Evolutionary conservation across 2,113 vertebrate genomes (phyloP).

Genomic region (Ascaphus truei): DNA sequence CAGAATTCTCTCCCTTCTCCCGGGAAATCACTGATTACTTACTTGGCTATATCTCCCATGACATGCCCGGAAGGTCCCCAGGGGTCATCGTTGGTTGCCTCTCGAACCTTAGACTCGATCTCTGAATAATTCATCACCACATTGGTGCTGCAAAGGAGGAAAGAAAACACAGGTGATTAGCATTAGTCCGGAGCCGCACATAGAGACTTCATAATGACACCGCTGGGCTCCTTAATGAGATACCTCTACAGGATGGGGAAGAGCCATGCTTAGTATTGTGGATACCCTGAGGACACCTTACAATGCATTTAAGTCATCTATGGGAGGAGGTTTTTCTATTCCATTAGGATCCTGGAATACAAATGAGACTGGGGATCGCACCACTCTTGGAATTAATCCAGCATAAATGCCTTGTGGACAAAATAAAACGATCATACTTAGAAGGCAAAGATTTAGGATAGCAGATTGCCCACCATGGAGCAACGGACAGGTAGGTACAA

Average conservation of each 20-base stretch:
- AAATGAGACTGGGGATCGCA: constrained; percentile 49
- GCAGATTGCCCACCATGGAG: background rate
- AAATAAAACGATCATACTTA: constrained; percentile 46
- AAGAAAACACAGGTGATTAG: constrained; percentile 67
- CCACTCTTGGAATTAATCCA: constrained; percentile 47
- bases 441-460: background rate
- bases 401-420: constrained; percentile 52
- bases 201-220: constrained; percentile 78
- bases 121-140: constrained; percentile 99
- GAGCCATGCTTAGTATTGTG: constrained; percentile 56
- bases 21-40: constrained; percentile 69
- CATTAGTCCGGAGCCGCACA: constrained; percentile 74
- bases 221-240: constrained; percentile 66
- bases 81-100: constrained; percentile 97
- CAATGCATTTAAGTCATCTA: constrained; percentile 57
- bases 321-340: constrained; percentile 63
- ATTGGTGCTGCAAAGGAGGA: constrained; percentile 84
- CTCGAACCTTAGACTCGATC: constrained; percentile 97
- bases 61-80: constrained; percentile 97
- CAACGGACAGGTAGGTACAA: too few species aligned
- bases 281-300: constrained; percentile 60
- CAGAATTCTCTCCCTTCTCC: background rate
- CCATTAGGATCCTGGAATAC: constrained; percentile 58
- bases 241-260: constrained; percentile 56
- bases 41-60: constrained; percentile 97